Conservation (phyloP, 1,140 invertebrate species). For the Capitella teleta region DNA sequence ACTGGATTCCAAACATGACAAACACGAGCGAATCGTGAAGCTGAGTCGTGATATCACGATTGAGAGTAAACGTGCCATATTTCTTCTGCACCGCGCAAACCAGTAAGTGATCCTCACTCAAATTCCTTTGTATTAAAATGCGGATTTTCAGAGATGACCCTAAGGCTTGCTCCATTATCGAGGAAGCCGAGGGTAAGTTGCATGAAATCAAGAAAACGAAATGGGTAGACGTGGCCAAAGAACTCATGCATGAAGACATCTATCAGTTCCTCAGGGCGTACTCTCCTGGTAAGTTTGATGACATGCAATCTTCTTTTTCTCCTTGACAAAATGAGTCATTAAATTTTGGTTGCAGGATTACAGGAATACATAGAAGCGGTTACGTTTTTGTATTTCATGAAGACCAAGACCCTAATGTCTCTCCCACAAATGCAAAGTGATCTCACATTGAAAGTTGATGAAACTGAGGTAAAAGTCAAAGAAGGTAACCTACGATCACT, state of each 20-base stretch:
- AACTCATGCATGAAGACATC: constrained; percentile 58
- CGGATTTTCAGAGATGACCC: constrained; percentile 19
- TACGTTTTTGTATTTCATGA: constrained; percentile 60
- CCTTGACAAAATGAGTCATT: too few relatives aligned
- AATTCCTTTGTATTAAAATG: constrained; percentile 1
- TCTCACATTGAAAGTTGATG: too few relatives aligned
- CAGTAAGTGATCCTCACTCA: constrained; percentile 32
- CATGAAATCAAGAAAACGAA: constrained; percentile 20
- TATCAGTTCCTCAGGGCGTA: constrained; percentile 66
- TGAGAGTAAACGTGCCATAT: constrained; percentile 81
- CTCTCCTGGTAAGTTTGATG: constrained; percentile 43
- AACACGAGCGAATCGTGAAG: constrained; percentile 73
- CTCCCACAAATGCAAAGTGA: constrained; percentile 14
- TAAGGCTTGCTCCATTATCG: constrained; percentile 43
- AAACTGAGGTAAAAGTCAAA: too few relatives aligned
- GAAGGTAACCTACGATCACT: too few relatives aligned
- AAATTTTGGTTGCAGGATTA: constrained; percentile 48
- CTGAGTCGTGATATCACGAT: constrained; percentile 78
- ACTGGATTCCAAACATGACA: constrained; percentile 69
- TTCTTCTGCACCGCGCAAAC: constrained; percentile 64
- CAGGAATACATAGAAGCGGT: constrained; percentile 82
- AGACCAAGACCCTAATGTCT: constrained; percentile 36
- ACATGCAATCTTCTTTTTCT: not conserved
- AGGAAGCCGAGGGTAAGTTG: constrained; percentile 50
- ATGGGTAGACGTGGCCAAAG: constrained; percentile 50